phyloP scores from a whole-genome alignment of 2,888 invertebrate genomes.

The Rhopalosiphum nymphaeae region DNA sequence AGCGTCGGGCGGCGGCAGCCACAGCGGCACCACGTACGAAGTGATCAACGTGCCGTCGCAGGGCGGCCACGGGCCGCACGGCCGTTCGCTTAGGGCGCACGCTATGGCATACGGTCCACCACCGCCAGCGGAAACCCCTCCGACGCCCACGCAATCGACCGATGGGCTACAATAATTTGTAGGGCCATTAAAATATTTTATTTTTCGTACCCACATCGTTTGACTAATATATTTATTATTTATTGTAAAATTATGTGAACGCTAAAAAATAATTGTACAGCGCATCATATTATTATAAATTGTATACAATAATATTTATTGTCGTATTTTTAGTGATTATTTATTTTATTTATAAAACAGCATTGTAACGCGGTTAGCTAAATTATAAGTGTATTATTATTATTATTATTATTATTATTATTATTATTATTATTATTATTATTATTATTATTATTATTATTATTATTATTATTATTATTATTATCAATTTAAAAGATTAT shows the following conservation, averaged over 20 bases:
- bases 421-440: neutral
- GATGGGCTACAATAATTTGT: neutral
- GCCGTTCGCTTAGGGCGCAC: constrained; percentile 46
- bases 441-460: neutral
- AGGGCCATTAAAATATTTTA: neutral
- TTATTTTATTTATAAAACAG: neutral
- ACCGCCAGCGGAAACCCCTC: neutral
- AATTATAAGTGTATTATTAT: neutral
- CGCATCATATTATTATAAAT: neutral
- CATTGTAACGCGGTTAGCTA: neutral
- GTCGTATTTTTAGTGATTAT: neutral
- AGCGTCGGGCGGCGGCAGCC: constrained; percentile 49
- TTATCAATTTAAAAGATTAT: neutral
- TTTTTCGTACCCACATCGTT: too few species aligned
- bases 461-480: neutral
- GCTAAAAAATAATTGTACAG: neutral
- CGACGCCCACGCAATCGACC: neutral
- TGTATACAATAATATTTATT: neutral
- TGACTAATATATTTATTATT: neutral
- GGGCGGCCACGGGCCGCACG: constrained; percentile 62
- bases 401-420: neutral
- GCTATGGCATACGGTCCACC: constrained; percentile 41
- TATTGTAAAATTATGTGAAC: neutral
- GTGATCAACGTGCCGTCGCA: constrained; percentile 66
- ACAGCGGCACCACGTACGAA: constrained; percentile 65